phyloP scores from a whole-genome alignment of 2,113 vertebrate genomes.

The Campylomormyrus tamandua region DNA sequence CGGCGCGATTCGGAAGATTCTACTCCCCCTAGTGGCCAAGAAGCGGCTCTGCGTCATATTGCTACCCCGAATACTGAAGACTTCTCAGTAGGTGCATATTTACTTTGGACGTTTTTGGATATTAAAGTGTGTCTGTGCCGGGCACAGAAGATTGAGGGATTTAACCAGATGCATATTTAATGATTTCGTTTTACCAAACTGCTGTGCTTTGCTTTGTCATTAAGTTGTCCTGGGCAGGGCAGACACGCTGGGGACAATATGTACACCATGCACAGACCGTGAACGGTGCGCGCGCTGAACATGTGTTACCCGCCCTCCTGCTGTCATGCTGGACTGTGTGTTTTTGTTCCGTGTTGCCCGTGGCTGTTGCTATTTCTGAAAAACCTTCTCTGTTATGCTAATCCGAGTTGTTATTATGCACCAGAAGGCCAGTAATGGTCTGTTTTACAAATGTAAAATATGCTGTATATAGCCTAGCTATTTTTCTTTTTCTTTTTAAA shows the following conservation, averaged over 20 bases:
- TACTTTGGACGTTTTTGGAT: not conserved
- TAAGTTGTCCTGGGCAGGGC: not conserved
- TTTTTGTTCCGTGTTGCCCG: not conserved
- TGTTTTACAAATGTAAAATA: not conserved
- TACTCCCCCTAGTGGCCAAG: not conserved
- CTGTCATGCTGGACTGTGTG: not conserved
- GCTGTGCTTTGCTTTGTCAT: not conserved
- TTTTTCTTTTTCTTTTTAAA: not conserved
- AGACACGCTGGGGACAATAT: not conserved
- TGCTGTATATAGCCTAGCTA: not conserved
- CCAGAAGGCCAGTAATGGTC: not conserved
- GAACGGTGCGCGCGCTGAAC: not conserved
- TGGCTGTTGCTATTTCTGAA: slow-evolving; percentile 1
- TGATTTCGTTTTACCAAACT: not conserved
- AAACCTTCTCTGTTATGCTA: slow-evolving; percentile 7
- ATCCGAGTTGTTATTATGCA: not conserved
- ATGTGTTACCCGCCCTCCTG: not conserved
- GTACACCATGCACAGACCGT: not conserved
- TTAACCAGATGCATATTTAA: not conserved
- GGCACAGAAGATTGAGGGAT: not conserved
- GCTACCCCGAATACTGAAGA: not conserved
- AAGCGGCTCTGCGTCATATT: not conserved
- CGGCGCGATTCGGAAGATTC: not conserved
- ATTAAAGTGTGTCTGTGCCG: not conserved
- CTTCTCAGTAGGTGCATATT: not conserved